These are phyloP conservation scores for Reticulitermes speratus DNA, from an alignment of 1,140 invertebrate genomes.

Conservation along the genomic window DNA sequence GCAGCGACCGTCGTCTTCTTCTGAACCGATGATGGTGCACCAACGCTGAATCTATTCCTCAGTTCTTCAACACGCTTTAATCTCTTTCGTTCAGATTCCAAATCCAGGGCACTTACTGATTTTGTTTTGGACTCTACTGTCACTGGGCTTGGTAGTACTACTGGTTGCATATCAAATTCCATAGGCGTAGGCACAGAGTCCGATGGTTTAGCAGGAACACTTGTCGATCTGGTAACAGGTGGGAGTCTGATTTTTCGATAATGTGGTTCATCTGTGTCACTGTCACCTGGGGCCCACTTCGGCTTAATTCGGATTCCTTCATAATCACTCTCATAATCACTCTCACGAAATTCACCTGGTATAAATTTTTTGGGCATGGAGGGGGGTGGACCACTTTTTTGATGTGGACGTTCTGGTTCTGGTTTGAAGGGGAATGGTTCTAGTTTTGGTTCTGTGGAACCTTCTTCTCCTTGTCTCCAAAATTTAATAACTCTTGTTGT, in stretches of 20 bases:
- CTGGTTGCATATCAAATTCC: constrained; percentile 59
- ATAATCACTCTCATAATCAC: constrained; percentile 70
- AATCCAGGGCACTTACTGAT: constrained; percentile 36
- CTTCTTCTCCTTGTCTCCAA: constrained; percentile 50
- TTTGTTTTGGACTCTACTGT: constrained; percentile 37
- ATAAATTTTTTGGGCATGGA: constrained; percentile 66
- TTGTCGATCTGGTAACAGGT: constrained; percentile 41
- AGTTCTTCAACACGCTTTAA: constrained; percentile 44
- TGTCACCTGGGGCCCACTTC: constrained; percentile 60
- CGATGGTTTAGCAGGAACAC: constrained; percentile 47
- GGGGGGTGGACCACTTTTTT: constrained; percentile 46
- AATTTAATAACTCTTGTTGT: constrained; percentile 67
- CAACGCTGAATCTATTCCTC: constrained; percentile 45
- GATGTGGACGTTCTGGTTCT: constrained; percentile 42
- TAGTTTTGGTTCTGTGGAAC: constrained; percentile 39
- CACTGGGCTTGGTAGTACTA: neutral
- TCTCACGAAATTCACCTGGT: constrained; percentile 64
- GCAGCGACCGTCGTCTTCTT: constrained; percentile 30
- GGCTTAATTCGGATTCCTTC: constrained; percentile 59
- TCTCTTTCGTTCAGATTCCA: constrained; percentile 44
- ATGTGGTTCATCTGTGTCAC: constrained; percentile 56
- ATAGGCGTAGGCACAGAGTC: constrained; percentile 56
- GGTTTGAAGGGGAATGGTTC: constrained; percentile 53
- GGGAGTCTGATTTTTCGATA: constrained; percentile 63
- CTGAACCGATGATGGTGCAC: constrained; percentile 30